Percentiles rank a stretch among this genome's conserved stretches.
phyloP scores from a whole-genome alignment of 2,113 vertebrate species.

The Sinocyclocheilus rhinocerous region DNA sequence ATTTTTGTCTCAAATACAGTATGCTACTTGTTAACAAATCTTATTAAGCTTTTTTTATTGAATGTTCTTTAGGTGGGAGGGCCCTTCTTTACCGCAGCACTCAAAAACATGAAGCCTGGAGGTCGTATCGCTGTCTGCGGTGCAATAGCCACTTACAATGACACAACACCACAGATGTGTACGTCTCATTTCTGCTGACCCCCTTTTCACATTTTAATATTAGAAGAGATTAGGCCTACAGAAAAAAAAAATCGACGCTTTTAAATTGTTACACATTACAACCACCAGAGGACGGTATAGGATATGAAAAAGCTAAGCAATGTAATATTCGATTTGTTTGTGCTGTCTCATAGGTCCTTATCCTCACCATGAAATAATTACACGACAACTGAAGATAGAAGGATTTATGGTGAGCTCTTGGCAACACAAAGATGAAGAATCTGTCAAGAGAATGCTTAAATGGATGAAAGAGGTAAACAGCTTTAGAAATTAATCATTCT shows the following conservation, averaged over 20 bases:
- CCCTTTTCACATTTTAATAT: too few species aligned
- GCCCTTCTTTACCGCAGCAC: slow-evolving; percentile 74
- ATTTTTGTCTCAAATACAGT: background rate
- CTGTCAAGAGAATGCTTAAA: slow-evolving; percentile 76
- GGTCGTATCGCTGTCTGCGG: slow-evolving; percentile 90
- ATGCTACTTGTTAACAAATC: background rate
- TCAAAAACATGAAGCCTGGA: slow-evolving; percentile 83
- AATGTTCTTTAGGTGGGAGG: slow-evolving; percentile 82
- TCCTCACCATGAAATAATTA: slow-evolving; percentile 71
- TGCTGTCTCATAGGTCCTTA: slow-evolving; percentile 72
- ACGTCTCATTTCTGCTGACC: background rate
- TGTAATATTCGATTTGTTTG: background rate
- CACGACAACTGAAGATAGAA: slow-evolving; percentile 81
- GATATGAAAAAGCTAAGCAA: background rate
- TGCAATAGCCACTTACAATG: slow-evolving; percentile 84
- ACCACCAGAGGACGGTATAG: background rate
- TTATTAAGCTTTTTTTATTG: background rate
- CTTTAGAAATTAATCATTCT: background rate
- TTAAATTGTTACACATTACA: background rate
- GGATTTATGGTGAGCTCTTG: slow-evolving; percentile 79
- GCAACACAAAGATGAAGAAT: slow-evolving; percentile 74
- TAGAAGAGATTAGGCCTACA: too few species aligned
- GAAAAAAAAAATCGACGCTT: background rate
- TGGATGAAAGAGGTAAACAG: slow-evolving; percentile 83
- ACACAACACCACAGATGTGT: slow-evolving; percentile 78